Evolutionary conservation across 2,888 invertebrate species (phyloP).

Genomic region (Neria commutata): DNA sequence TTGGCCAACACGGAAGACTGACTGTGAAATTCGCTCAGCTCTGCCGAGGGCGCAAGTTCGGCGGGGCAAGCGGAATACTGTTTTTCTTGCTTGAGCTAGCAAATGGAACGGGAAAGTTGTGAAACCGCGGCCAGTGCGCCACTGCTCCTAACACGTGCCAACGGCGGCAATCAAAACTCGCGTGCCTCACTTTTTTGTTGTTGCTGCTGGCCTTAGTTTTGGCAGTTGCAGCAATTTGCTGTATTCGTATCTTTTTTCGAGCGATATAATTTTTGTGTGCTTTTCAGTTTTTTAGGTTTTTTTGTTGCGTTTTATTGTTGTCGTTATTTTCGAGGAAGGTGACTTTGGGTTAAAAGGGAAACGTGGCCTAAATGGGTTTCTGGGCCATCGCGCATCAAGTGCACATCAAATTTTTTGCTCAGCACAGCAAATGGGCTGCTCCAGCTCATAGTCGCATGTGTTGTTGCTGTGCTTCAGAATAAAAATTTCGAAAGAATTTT

Average conservation of each 20-base stretch:
- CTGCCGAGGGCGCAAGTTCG: too few relatives aligned
- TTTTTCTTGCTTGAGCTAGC: too few relatives aligned
- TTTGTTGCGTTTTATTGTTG: not conserved
- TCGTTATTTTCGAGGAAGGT: not conserved
- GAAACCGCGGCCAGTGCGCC: too few relatives aligned
- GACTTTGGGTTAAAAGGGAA: conserved; percentile 3
- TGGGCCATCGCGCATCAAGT: conserved; percentile 12
- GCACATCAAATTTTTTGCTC: conserved; percentile 7
- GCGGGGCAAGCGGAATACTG: too few relatives aligned
- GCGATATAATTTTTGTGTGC: not conserved
- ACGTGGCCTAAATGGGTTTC: conserved; percentile 21
- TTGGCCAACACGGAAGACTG: too few relatives aligned
- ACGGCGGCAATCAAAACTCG: too few relatives aligned
- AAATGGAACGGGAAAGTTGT: too few relatives aligned
- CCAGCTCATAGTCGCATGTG: not conserved
- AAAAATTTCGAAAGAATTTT: not conserved
- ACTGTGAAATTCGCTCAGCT: too few relatives aligned
- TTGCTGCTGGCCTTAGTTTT: too few relatives aligned
- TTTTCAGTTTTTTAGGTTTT: not conserved
- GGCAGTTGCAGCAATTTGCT: conserved; percentile 9
- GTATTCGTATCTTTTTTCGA: conserved; percentile 13
- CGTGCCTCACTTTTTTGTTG: too few relatives aligned
- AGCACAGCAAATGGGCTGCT: conserved; percentile 1
- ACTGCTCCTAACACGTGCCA: too few relatives aligned
- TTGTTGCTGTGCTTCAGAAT: not conserved